A percentile compares a stretch with the other conserved stretches of the same genome.
These are phyloP conservation scores for Disparrhopalites patrizii DNA, from an alignment of 2,888 invertebrate species.

Conservation along the genomic window DNA sequence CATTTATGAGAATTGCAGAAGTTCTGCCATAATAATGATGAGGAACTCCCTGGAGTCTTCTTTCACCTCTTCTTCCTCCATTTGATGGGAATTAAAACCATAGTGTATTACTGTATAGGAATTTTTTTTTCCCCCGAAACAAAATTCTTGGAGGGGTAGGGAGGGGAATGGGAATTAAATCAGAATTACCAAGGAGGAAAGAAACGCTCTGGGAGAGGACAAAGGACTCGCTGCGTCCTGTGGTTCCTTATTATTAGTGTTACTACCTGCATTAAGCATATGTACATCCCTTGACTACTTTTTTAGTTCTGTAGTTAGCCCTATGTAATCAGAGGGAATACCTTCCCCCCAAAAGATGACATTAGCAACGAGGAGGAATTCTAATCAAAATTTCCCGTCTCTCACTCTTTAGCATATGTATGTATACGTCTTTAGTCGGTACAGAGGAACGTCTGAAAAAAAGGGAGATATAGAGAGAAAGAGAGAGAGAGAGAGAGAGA, in stretches of 20 bases:
- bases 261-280: no score
- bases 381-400: constrained; percentile 2
- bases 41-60: background rate
- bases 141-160: background rate
- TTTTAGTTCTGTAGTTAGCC: no score
- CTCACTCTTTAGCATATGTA: background rate
- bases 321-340: background rate
- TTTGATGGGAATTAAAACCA: background rate
- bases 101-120: background rate
- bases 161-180: background rate
- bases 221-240: constrained; percentile 4
- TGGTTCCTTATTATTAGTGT: background rate
- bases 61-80: no score
- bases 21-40: background rate
- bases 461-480: background rate
- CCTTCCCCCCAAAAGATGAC: background rate
- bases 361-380: background rate
- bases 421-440: no score
- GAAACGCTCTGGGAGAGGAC: constrained; percentile 1
- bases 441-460: no score
- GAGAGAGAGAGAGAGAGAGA: background rate
- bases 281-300: no score
- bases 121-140: background rate
- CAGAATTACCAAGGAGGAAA: background rate
- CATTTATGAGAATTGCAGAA: background rate